A percentile compares a stretch with the other conserved stretches of the same genome.
These are phyloP conservation scores for Plectus sambesii DNA, from an alignment of 1,140 invertebrate species.

Conservation along the genomic window DNA sequence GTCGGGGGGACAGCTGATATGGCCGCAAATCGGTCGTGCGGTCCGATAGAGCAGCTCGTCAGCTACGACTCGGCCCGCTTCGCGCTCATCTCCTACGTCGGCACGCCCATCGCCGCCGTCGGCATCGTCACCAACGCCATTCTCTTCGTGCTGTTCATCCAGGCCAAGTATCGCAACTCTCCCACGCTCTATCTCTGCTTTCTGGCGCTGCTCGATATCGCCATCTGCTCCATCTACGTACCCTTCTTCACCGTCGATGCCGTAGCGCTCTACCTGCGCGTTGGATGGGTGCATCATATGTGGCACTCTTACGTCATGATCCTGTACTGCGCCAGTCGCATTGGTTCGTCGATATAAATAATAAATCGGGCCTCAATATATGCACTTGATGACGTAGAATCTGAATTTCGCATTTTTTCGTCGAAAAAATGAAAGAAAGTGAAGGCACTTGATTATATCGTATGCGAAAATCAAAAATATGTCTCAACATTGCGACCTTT, in stretches of 20 bases:
- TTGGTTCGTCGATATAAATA: no score
- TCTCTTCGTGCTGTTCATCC: conserved; percentile 26
- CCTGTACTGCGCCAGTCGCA: conserved; percentile 27
- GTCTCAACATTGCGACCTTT: no score
- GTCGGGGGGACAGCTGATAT: no score
- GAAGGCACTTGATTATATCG: no score
- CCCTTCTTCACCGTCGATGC: conserved; percentile 36
- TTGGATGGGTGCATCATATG: conserved; percentile 26
- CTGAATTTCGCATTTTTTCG: no score
- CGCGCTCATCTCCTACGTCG: conserved; percentile 26
- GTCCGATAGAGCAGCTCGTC: no score
- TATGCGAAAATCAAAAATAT: no score
- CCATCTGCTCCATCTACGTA: conserved; percentile 34
- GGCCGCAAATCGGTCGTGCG: no score
- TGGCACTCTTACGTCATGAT: conserved; percentile 34
- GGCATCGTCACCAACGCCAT: conserved; percentile 29
- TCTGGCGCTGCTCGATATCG: conserved; percentile 28
- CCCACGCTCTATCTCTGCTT: conserved; percentile 30
- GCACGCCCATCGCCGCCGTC: conserved; percentile 27
- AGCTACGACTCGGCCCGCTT: conserved; percentile 25
- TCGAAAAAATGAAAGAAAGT: no score
- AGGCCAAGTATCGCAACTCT: conserved; percentile 17
- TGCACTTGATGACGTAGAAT: no score
- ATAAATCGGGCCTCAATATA: no score
- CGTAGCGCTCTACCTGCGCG: conserved; percentile 28